Conservation (phyloP, 2,888 invertebrate genomes). For the Xanthia icteritia region DNA sequence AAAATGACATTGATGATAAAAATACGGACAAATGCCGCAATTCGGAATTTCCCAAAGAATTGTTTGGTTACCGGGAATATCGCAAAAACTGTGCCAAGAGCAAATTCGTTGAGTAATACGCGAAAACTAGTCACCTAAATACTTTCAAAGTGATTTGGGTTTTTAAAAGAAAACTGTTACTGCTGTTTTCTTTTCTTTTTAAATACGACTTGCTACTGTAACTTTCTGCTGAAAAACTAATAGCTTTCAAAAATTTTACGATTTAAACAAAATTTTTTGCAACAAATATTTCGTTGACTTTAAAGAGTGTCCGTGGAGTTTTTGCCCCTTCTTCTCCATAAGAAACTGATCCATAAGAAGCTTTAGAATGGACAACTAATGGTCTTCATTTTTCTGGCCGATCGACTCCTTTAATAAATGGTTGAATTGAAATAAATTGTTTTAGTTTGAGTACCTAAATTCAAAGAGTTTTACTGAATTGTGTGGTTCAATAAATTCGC, state of each 20-base stretch:
- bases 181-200: constrained; percentile 8
- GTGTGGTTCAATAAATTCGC: no score
- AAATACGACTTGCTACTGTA: not conserved
- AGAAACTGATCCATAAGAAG: no score
- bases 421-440: no score
- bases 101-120: constrained; percentile 46
- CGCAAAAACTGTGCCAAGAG: constrained; percentile 55
- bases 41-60: constrained; percentile 12
- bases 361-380: not conserved
- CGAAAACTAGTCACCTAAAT: constrained; percentile 47
- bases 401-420: no score
- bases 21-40: not conserved
- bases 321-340: not conserved
- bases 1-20: constrained; percentile 1
- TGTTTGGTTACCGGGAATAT: constrained; percentile 23
- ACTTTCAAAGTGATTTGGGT: constrained; percentile 37
- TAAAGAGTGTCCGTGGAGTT: not conserved
- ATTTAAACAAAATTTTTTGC: not conserved
- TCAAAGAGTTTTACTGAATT: no score
- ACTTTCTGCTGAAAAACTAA: not conserved
- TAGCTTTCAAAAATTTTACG: not conserved
- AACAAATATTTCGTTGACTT: not conserved
- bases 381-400: no score
- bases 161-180: constrained; percentile 13
- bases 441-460: no score